Percentiles rank a stretch among this genome's conserved stretches.
Conservation (phyloP, 2,797 vertebrate species). For the Erpetoichthys calabaricus region DNA sequence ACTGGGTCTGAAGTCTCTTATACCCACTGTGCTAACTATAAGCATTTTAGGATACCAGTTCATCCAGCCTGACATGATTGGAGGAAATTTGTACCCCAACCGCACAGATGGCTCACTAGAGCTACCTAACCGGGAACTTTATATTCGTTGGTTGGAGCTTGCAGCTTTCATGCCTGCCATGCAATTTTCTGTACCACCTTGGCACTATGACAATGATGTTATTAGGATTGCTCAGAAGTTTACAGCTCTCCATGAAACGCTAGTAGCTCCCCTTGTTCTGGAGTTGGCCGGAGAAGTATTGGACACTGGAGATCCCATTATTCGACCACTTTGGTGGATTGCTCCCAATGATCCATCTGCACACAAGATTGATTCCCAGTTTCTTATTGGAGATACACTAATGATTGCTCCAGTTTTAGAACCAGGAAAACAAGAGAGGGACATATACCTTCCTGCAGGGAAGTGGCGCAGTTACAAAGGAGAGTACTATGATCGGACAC, state of each 20-base stretch:
- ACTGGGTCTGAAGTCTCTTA: slow-evolving; percentile 82
- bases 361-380: slow-evolving; percentile 86
- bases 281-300: slow-evolving; percentile 77
- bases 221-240: slow-evolving; percentile 82
- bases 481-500: slow-evolving; percentile 75
- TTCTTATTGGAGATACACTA: slow-evolving; percentile 87
- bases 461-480: slow-evolving; percentile 90
- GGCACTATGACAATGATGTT: slow-evolving; percentile 80
- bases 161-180: slow-evolving; percentile 92
- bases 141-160: slow-evolving; percentile 91
- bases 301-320: slow-evolving; percentile 79
- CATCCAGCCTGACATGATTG: slow-evolving; percentile 77
- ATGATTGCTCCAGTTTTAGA: slow-evolving; percentile 91
- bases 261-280: slow-evolving; percentile 78
- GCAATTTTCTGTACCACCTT: slow-evolving; percentile 92
- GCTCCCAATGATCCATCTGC: slow-evolving; percentile 70
- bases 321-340: slow-evolving; percentile 96
- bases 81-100: slow-evolving; percentile 62
- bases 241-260: slow-evolving; percentile 65
- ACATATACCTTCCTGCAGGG: slow-evolving; percentile 83
- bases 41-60: slow-evolving; percentile 82
- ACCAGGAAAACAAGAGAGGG: slow-evolving; percentile 78
- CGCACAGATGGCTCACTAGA: slow-evolving; percentile 43
- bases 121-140: slow-evolving; percentile 78
- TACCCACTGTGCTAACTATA: slow-evolving; percentile 76